Base-by-base conservation (phyloP, 2,113 vertebrate genomes). In the Otus sunia region DNA sequence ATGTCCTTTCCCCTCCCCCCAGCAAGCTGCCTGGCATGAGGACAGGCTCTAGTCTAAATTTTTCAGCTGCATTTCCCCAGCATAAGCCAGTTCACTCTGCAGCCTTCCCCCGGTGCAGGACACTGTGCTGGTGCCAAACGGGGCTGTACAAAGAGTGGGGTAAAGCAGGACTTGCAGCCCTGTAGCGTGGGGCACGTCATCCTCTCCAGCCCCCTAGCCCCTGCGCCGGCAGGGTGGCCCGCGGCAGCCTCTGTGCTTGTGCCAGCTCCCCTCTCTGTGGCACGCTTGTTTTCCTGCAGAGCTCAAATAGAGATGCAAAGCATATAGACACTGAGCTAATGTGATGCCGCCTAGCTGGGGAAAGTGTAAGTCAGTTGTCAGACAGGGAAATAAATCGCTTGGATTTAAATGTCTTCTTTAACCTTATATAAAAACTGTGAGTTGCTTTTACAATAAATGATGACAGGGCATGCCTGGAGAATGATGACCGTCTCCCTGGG, bases 391-490 rank as follows among this genome's bases (percentile, higher is more conserved):
- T 91, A 94, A 94, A 96, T 92, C 12, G 71, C 80, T 92, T 79
- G 74, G 94, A 94, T 97, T 97, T 92, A 96, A 95, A 96, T 82
- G 94, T 93, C 90, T 81, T 94, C 92, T 86, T 94, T 96, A 94
- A 96, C 91, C 71, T 97, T 91, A 84, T 81, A 82, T 79, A 91
- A 93, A 93, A 96, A 83, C 84, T 12, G 63, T 52, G 86, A 94
- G 90, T 86, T 79, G 80, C 89, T 95, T 95, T 93, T 91, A 90
- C 94, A 90, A 88, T 83, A 92, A 92, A 86, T 50, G 77, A 94
- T 96, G 95, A 76, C 95, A 94, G 89, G 64, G 87, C 67, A 76
- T 43, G 89, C 91, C 78, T 87, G 87, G 74, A 80, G 91, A 92
- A 66, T 78, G 92, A 90, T 90, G 96, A 80, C 94, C n/a, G 0